A percentile compares a stretch with the other conserved stretches of the same genome.
Evolutionary conservation across 2,113 vertebrate genomes (phyloP).

Genomic region (Acanthochromis polyacanthus): DNA sequence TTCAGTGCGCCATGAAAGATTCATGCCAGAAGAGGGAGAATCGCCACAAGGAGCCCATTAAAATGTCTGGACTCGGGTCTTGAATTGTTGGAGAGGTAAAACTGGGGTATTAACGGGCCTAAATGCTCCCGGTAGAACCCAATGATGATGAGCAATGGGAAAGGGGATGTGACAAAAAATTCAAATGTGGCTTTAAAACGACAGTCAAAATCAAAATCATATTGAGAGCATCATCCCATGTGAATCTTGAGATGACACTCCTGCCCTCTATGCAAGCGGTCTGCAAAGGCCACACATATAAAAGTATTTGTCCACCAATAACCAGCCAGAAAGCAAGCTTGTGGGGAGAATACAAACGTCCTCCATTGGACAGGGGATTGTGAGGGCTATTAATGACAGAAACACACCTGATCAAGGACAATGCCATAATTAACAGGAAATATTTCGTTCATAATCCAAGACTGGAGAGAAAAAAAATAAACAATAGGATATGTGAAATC

Average conservation of each 20-base stretch:
- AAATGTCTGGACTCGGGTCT: conserved; percentile 49
- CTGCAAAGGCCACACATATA: neutral
- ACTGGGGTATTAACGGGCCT: conserved; percentile 40
- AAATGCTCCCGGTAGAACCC: conserved; percentile 32
- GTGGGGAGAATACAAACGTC: neutral
- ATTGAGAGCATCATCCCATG: too few relatives aligned
- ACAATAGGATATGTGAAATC: neutral
- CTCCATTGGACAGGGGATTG: too few relatives aligned
- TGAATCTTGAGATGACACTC: neutral
- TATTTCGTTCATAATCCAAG: neutral
- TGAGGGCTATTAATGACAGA: neutral
- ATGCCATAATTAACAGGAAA: neutral
- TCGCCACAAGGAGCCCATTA: conserved; percentile 64
- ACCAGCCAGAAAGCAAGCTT: conserved; percentile 12
- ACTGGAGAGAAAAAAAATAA: too few relatives aligned
- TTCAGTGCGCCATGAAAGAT: conserved; percentile 71
- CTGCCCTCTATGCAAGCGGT: neutral
- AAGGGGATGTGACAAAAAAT: conserved; percentile 3
- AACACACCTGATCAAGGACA: neutral
- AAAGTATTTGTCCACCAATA: neutral
- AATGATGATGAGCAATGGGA: conserved; percentile 12
- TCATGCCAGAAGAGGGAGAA: conserved; percentile 52
- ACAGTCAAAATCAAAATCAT: too few relatives aligned
- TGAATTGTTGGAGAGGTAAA: conserved; percentile 46
- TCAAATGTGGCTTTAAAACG: neutral